Conservation (phyloP, 2,888 invertebrate genomes). For the Drosophila robusta region DNA sequence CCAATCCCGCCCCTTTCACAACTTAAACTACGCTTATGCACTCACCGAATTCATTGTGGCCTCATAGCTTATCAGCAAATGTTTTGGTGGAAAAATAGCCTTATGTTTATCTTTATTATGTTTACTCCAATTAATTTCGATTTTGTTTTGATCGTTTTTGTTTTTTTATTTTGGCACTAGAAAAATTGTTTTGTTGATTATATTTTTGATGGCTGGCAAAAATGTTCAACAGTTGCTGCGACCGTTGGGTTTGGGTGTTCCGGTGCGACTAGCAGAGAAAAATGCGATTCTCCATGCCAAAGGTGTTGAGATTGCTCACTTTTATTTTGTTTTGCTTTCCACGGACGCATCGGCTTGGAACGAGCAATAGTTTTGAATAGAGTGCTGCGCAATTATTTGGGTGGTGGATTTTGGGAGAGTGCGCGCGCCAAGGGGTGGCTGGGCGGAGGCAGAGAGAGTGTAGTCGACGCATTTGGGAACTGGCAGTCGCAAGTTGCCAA, state of each 20-base stretch:
- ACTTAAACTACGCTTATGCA: slow-evolving; percentile 22
- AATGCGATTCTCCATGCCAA: slow-evolving; percentile 46
- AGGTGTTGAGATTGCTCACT: slow-evolving; percentile 45
- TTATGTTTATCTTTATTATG: slow-evolving; percentile 1
- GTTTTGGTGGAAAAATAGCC: background rate
- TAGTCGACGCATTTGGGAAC: background rate
- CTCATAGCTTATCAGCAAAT: slow-evolving; percentile 33
- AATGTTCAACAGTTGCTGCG: slow-evolving; percentile 1
- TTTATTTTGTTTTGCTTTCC: slow-evolving; percentile 68
- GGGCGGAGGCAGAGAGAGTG: background rate
- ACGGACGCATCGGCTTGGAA: slow-evolving; percentile 59
- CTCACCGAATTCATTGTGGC: slow-evolving; percentile 60
- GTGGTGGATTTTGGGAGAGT: slow-evolving; percentile 49
- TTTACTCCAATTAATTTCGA: too few species aligned
- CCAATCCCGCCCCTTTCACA: background rate
- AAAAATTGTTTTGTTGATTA: background rate
- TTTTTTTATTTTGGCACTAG: background rate
- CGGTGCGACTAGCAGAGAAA: slow-evolving; percentile 50
- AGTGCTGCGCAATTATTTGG: slow-evolving; percentile 62
- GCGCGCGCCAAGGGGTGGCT: slow-evolving; percentile 24
- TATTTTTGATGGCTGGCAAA: background rate
- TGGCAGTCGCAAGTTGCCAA: too few species aligned
- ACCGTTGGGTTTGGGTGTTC: slow-evolving; percentile 52
- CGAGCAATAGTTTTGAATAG: slow-evolving; percentile 46
- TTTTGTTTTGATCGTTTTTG: too few species aligned